Conservation (phyloP, 2,797 vertebrate species). For the Hydrolagus colliei region DNA sequence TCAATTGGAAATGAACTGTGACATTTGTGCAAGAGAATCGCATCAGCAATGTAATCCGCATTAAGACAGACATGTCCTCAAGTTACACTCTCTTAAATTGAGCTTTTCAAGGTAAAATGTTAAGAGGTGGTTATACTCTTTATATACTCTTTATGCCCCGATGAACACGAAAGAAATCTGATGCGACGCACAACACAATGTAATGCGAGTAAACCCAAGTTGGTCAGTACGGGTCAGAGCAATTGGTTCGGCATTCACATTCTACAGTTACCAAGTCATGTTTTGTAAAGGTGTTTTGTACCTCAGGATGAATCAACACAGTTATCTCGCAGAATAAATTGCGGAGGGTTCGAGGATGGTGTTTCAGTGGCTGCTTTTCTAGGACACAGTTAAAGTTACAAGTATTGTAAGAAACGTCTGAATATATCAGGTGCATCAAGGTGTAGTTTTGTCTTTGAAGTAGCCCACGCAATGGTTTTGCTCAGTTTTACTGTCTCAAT, state of each 20-base stretch:
- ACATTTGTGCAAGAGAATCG: background rate
- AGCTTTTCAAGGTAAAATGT: conserved; percentile 14
- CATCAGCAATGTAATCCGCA: background rate
- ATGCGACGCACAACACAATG: conserved; percentile 14
- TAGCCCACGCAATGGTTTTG: background rate
- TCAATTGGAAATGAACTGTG: background rate
- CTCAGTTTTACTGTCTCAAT: background rate
- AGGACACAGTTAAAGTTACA: conserved; percentile 27
- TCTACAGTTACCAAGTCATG: conserved; percentile 25
- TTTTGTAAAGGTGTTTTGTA: background rate
- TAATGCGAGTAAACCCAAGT: conserved; percentile 20
- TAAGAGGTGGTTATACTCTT: conserved; percentile 23
- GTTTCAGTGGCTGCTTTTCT: conserved; percentile 30
- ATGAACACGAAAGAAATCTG: conserved; percentile 23
- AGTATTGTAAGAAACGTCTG: background rate
- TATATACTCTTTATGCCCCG: conserved; percentile 11
- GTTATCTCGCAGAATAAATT: background rate
- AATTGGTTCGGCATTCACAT: conserved; percentile 18
- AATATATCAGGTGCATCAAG: background rate
- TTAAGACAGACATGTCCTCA: background rate
- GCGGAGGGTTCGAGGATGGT: background rate
- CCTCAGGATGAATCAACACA: conserved; percentile 13
- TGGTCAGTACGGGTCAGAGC: background rate
- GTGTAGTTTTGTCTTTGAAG: background rate
- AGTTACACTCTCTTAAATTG: conserved; percentile 9